phyloP scores from a whole-genome alignment of 2,888 invertebrate species.

The Tinea trinotella region DNA sequence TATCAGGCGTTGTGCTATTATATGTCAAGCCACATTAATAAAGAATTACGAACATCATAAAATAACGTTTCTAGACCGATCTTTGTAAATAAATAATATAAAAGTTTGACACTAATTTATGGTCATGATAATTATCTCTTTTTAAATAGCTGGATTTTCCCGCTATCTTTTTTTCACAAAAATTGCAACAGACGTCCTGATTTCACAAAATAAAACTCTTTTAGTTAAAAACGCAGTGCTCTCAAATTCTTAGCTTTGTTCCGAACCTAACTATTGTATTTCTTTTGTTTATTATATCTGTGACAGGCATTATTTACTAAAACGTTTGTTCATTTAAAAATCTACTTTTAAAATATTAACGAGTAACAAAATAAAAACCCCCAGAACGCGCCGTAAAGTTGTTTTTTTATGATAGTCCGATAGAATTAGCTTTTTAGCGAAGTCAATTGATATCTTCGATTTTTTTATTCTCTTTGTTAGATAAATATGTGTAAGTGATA shows the following conservation, averaged over 20 bases:
- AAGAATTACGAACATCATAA: too few species aligned
- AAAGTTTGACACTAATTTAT: neutral
- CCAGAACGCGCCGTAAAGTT: neutral
- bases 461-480: too few species aligned
- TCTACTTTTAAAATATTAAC: neutral
- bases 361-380: neutral
- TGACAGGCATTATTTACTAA: neutral
- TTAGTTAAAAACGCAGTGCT: neutral
- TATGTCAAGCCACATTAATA: too few species aligned
- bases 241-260: neutral
- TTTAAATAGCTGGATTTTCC: neutral
- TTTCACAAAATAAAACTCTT: neutral
- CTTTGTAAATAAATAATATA: too few species aligned
- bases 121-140: neutral
- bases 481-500: too few species aligned
- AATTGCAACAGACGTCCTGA: neutral
- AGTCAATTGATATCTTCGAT: too few species aligned
- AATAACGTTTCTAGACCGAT: too few species aligned
- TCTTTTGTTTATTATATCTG: conserved; percentile 9
- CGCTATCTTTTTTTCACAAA: neutral
- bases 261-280: neutral
- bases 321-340: neutral
- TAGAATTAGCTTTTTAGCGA: too few species aligned
- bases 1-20: too few species aligned
- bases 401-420: too few species aligned